Evolutionary conservation across 2,113 vertebrate species (phyloP).

Genomic region (Fulmarus glacialis): DNA sequence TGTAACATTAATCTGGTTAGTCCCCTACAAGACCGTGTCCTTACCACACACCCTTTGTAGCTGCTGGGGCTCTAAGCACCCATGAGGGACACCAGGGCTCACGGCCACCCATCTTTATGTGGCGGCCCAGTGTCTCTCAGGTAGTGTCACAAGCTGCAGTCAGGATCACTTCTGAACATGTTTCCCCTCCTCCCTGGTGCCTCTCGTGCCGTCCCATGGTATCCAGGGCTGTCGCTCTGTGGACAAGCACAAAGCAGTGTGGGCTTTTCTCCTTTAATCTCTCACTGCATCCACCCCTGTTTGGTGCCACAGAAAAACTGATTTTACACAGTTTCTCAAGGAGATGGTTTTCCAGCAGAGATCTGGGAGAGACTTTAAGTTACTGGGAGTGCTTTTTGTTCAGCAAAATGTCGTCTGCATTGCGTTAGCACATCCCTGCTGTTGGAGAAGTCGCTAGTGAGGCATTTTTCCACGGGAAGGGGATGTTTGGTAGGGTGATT

Average conservation of each 20-base stretch:
- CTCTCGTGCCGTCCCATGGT: not conserved
- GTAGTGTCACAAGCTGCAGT: not conserved
- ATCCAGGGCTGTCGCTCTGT: not conserved
- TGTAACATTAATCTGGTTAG: not conserved
- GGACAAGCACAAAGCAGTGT: not conserved
- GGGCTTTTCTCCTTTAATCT: not conserved
- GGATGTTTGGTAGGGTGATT: constrained; percentile 48
- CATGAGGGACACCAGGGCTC: not conserved
- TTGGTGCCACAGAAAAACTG: constrained; percentile 37
- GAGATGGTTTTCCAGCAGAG: constrained; percentile 25
- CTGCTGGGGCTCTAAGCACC: not conserved
- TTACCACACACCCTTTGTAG: not conserved
- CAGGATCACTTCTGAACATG: not conserved
- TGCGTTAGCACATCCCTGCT: not conserved
- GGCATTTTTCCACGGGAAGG: not conserved
- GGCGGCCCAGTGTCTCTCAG: not conserved
- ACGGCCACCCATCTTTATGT: not conserved
- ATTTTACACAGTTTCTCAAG: not conserved
- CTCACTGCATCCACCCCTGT: not conserved
- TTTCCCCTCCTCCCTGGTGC: not conserved
- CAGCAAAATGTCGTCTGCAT: not conserved
- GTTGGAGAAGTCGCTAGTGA: constrained; percentile 20
- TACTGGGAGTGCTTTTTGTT: constrained; percentile 9
- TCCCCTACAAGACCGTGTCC: accelerated
- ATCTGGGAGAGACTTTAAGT: not conserved